Base-by-base conservation (phyloP, 2,888 invertebrate genomes). In the Cecidostiba fungosa region DNA sequence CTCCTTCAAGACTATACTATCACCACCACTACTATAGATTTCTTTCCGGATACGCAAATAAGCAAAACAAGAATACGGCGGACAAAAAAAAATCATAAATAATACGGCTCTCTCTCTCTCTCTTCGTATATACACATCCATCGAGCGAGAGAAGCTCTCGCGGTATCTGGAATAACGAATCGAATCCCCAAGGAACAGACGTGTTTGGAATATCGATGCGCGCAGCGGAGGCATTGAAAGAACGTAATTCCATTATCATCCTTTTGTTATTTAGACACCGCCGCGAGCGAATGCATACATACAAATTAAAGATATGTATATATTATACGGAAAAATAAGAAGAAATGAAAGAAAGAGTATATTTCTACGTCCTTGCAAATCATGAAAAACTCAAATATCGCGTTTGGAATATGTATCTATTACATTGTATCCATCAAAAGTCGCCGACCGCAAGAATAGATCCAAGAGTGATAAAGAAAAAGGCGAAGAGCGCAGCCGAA, bases 201-300 rank as follows among this genome's bases (percentile, higher is more conserved):
- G 84, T 84, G 73, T 62, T 66, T n/a, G 43, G 78, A 78, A 84
- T 84, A 73, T 78, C 66, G 66, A 66, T 66, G 66, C 32, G n/a
- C n/a, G 14, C 54, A 4, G 32, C 74, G 14, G 3, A 26, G 66
- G 66, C 16, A 39, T 12, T 72, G 69, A 32, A 70, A 77, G 54
- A 72, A 32, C 72, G 76, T 69, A 83, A 83, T 83, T 83, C 72
- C 77, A 83, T 83, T 83, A 72, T 59, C 66, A 66, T 76, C 66
- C 66, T 39, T 72, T 72, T 72, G 79, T 47, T 77, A 76, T 50
- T 32, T 23, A 77, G 47, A 47, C 14, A 26, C n/a, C 66, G 47
- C n/a, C 66, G 32, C 47, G 12, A 6, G 19, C 43, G 66, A 32
- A 77, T 29, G 54, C 54, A n/a, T 50, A 50, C 14, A 26, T 43